Evolutionary conservation across 2,113 vertebrate species (phyloP).

Genomic region (Cettia cetti): DNA sequence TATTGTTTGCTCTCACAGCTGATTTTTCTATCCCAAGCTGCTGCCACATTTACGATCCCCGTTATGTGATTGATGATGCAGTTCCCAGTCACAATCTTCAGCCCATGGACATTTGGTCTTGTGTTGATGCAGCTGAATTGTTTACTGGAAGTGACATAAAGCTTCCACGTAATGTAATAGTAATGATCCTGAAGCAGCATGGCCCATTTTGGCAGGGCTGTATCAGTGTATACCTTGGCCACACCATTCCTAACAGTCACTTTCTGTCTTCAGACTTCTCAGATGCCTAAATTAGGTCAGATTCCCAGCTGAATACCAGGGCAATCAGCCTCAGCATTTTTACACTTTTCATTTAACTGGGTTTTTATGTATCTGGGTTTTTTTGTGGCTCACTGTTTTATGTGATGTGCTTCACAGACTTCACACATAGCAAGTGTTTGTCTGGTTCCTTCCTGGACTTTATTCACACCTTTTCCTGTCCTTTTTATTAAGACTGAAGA

Average conservation of each 20-base stretch:
- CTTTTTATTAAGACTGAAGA: not conserved
- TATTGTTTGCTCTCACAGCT: not conserved
- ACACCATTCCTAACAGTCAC: not conserved
- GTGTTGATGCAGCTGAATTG: not conserved
- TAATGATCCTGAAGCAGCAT: rapidly evolving
- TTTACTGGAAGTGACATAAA: not conserved
- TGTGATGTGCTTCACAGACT: not conserved
- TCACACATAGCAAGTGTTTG: not conserved
- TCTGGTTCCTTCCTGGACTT: not conserved
- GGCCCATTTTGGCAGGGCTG: not conserved
- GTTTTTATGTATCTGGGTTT: not conserved
- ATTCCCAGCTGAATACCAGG: not conserved
- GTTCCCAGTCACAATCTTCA: not conserved
- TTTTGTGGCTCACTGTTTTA: not conserved
- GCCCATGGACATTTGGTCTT: not conserved
- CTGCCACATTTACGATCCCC: not conserved
- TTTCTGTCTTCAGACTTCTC: not conserved
- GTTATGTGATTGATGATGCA: not conserved
- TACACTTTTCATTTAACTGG: not conserved
- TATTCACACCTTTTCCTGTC: slow-evolving; percentile 2
- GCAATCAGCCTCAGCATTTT: not conserved
- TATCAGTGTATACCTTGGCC: not conserved
- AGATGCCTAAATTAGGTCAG: not conserved
- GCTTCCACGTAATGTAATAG: not conserved
- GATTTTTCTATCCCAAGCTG: rapidly evolving